Conservation (phyloP, 2,888 invertebrate genomes). For the Sinotaia quadrata region DNA sequence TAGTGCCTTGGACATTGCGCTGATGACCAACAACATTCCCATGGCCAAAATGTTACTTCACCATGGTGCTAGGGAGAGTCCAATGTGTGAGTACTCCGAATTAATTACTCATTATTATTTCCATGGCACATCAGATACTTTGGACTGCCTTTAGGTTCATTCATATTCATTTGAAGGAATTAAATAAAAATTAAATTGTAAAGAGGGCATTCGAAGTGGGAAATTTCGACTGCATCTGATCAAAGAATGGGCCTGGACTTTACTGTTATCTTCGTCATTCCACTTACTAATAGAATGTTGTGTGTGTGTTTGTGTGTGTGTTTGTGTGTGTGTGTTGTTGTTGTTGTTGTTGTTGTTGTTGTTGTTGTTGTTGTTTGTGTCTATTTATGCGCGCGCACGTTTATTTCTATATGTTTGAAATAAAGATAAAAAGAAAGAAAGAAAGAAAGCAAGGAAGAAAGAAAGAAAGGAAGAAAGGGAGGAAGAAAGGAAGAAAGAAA, state of each 20-base stretch:
- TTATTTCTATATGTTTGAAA: background rate
- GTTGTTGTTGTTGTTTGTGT: background rate
- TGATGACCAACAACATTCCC: slow-evolving; percentile 89
- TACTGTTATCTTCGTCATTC: background rate
- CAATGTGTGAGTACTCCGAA: slow-evolving; percentile 68
- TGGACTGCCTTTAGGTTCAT: no score
- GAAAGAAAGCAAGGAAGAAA: no score
- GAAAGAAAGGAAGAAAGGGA: background rate
- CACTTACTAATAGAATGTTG: background rate
- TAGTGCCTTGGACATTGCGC: slow-evolving; percentile 92
- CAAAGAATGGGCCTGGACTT: no score
- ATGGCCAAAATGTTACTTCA: slow-evolving; percentile 91
- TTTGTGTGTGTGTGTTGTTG: background rate
- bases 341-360: background rate
- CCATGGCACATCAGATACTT: no score
- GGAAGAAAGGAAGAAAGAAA: background rate
- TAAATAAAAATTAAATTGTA: no score
- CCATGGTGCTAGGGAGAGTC: slow-evolving; percentile 74
- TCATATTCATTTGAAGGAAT: no score
- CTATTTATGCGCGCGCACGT: background rate
- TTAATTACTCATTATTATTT: background rate
- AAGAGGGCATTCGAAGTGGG: no score
- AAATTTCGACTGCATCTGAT: no score
- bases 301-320: background rate
- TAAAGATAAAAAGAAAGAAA: background rate